Base-by-base conservation (phyloP, 1,140 invertebrate species). In the Spodoptera litura region DNA sequence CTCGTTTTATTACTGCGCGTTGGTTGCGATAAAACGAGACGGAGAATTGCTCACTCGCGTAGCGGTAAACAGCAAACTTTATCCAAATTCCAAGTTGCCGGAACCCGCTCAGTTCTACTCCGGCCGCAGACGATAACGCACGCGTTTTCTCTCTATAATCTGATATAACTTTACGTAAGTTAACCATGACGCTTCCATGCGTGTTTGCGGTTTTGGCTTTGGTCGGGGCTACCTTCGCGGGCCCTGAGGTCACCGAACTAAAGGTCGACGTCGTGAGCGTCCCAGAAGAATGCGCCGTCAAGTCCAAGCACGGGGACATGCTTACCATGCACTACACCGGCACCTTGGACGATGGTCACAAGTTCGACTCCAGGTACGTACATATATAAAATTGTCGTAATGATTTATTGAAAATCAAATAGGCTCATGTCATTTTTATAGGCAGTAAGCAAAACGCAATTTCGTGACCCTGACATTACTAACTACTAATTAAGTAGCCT, bases 261-360 rank as follows among this genome's bases (percentile, higher is more conserved):
- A 98, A 98, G 95, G 96, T 98, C 82, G 98, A 99, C 83, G 96
- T 96, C 71, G 83, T 97, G 13, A 97, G 96, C 92, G 96, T 96
- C 78, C 97, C 98, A 2, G 98, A 98, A 85, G 95, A 96, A 59
- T 99, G 98, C 95, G 96, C 96, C 3, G 94, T 95, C 82, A 97
- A 97, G 91, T 96, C 97, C n/a, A 98, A 98, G 92, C 96, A 96
- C 79, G 97, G 98, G 38, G 98, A 99, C 93, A 97, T 97, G 95
- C 96, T 99, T 51, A 98, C 97, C 62, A 99, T 99, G 98, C 98
- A 99, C 92, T 99, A 99, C 89, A 98, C 97, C 51, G 98, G 98
- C 82, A 98, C 97, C 25, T 95, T 99, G 55, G 95, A 95, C 80
- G 97, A 99, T 94, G 98, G 98, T 73, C 98, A 96, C 87, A 98